phyloP scores from a whole-genome alignment of 2,888 invertebrate genomes.

The Allophyes oxyacanthae region DNA sequence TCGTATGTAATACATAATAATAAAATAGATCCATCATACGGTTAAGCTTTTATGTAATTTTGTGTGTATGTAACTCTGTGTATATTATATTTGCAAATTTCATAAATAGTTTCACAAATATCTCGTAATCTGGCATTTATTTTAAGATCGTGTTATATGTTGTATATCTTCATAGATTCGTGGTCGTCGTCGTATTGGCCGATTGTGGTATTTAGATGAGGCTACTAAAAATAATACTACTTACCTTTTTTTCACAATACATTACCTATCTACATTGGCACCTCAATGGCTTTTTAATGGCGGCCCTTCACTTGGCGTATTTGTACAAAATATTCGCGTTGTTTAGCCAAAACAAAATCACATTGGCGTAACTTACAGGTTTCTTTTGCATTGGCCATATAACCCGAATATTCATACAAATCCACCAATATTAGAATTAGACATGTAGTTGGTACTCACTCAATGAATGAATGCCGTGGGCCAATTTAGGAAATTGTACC shows the following conservation, averaged over 20 bases:
- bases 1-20: conserved; percentile 54
- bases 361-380: too few species aligned
- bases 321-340: too few species aligned
- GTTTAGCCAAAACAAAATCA: too few species aligned
- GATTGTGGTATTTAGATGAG: conserved; percentile 39
- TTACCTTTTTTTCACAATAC: conserved; percentile 21
- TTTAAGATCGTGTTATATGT: conserved; percentile 62
- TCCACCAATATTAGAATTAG: too few species aligned
- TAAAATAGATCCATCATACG: conserved; percentile 61
- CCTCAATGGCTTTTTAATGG: conserved; percentile 20
- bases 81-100: conserved; percentile 64
- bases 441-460: conserved; percentile 12
- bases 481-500: conserved; percentile 41
- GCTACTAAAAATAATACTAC: conserved; percentile 23
- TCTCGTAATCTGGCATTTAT: conserved; percentile 74
- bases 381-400: too few species aligned
- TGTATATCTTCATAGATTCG: conserved; percentile 51
- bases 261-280: conserved; percentile 31
- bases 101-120: conserved; percentile 53
- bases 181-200: conserved; percentile 47
- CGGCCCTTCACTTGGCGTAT: too few species aligned
- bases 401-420: too few species aligned
- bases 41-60: conserved; percentile 67
- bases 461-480: conserved; percentile 14
- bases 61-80: conserved; percentile 65